Evolutionary conservation across 2,113 vertebrate species (phyloP), one percentile per base, ranked within the genome.

Genomic region (Cervus canadensis): DNA sequence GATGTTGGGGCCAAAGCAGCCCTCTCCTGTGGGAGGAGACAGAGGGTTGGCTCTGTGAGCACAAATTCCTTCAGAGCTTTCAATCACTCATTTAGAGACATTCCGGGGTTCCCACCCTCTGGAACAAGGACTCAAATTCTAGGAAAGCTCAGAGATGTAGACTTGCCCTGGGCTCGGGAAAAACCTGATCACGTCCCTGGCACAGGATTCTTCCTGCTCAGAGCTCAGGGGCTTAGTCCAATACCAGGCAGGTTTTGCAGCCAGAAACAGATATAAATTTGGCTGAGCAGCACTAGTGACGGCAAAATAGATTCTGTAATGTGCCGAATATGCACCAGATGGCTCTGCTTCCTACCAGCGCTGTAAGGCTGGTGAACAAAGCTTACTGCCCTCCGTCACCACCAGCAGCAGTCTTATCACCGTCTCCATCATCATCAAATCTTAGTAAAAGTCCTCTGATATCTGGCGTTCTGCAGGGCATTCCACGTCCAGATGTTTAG

Each of bases 231-330:
- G 94, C 88, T 93, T 96, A 92, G 94, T 97, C 91, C 96, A 97
- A 97, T 89, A 97, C 40, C 84, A 96, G 93, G 95, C 91, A 95
- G 64, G 82, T 91, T 96, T 96, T 96, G 88, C 88, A 97, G 97
- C 96, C 98, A 98, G 98, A 97, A 95, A 95, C 97, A 98, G 92
- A 98, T 94, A 98, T 94, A 98, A 98, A 97, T 90, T 97, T 97
- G 98, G 97, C 98, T 94, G 88, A 98, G 91, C 43, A 91, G 90
- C 52, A 36, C n/a, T 40, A 83, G 92, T n/a, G 26, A 95, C 94
- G 96, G 86, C 84, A 87, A 93, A 97, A 87, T 60, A 92, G 96
- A 94, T 95, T 98, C 97, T 97, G 97, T 87, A 98, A 97, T 97
- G 93, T 97, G 86, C 86, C 9, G 64, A 97, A 64, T 60, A 56